These are phyloP conservation scores for Aspidapion aeneum DNA, from an alignment of 2,888 invertebrate species.

Conservation along the genomic window DNA sequence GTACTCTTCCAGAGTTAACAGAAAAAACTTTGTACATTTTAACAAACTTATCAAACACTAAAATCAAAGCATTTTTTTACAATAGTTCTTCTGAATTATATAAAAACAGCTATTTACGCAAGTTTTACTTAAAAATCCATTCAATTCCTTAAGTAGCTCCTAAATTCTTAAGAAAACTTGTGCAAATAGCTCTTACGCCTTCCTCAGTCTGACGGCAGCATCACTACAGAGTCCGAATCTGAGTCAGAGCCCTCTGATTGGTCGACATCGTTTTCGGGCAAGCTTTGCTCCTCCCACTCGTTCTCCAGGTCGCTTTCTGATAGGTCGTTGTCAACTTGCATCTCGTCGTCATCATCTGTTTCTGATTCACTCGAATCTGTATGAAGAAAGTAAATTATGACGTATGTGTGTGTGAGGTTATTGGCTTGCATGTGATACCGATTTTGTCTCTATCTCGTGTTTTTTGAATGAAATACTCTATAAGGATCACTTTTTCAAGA, in stretches of 20 bases:
- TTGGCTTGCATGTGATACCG: too few species aligned
- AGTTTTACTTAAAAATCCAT: not conserved
- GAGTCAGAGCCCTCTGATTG: constrained; percentile 6
- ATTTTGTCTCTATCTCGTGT: too few species aligned
- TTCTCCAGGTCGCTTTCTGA: constrained; percentile 38
- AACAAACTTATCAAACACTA: not conserved
- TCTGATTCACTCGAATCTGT: constrained; percentile 43
- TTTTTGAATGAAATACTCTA: too few species aligned
- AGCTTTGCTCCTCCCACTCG: constrained; percentile 45
- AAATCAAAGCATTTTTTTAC: not conserved
- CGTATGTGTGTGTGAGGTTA: not conserved
- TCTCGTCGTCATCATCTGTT: constrained; percentile 38
- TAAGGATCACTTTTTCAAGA: too few species aligned
- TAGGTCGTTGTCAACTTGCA: constrained; percentile 36
- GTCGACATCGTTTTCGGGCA: constrained; percentile 34
- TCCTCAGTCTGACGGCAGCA: constrained; percentile 9
- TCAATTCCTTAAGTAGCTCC: not conserved
- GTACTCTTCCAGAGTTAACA: too few species aligned
- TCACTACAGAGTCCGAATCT: constrained; percentile 22
- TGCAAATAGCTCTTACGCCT: not conserved
- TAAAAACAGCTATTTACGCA: not conserved
- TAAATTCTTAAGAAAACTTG: not conserved
- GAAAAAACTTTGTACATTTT: too few species aligned
- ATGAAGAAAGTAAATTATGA: constrained; percentile 22
- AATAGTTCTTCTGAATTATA: not conserved